These are phyloP conservation scores for Sebastes aleutianus DNA, from an alignment of 2,797 vertebrate genomes.

Conservation along the genomic window DNA sequence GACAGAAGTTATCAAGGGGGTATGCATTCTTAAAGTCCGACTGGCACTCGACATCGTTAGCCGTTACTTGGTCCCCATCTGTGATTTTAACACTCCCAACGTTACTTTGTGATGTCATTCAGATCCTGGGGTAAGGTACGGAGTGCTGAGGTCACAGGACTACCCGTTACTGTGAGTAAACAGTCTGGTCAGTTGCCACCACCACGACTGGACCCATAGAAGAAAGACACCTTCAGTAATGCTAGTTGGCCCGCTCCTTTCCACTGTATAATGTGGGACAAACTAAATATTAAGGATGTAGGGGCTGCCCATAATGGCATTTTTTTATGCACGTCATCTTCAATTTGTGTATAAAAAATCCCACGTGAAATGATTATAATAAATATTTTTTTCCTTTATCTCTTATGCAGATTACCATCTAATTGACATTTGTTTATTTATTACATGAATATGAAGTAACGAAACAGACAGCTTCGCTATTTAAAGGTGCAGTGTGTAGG, in stretches of 20 bases:
- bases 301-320: not conserved
- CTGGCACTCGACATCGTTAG: not conserved
- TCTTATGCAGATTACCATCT: too few relatives aligned
- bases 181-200: not conserved
- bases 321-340: not conserved
- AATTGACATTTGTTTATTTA: too few relatives aligned
- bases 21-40: not conserved
- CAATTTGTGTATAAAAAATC: not conserved
- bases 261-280: not conserved
- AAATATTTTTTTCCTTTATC: too few relatives aligned
- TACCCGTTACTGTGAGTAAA: not conserved
- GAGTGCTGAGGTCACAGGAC: not conserved
- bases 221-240: not conserved
- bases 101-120: not conserved
- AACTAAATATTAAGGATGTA: not conserved
- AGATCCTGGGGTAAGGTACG: not conserved
- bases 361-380: too few relatives aligned
- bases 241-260: not conserved
- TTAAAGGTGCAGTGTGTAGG: too few relatives aligned
- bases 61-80: not conserved
- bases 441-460: too few relatives aligned
- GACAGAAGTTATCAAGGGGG: not conserved
- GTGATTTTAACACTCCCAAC: not conserved
- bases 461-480: too few relatives aligned
- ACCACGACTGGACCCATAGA: not conserved